Evolutionary conservation across 2,113 vertebrate genomes (phyloP).

Genomic region (Nothocercus julius): DNA sequence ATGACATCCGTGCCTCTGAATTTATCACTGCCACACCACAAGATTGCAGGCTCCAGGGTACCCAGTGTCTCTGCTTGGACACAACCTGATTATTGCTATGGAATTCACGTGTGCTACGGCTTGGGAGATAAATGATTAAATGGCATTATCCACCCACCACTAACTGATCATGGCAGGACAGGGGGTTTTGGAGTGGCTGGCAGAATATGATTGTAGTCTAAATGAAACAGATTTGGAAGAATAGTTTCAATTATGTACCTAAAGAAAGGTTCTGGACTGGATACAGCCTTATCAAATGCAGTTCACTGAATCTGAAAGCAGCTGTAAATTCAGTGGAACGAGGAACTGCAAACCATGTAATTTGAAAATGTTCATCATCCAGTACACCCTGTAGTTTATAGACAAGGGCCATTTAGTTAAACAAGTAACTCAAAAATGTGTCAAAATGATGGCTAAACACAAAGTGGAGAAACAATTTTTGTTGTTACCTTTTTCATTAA

Average conservation of each 20-base stretch:
- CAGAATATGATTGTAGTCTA: constrained; percentile 49
- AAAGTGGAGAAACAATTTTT: background rate
- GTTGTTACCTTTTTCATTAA: background rate
- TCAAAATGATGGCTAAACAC: constrained; percentile 1
- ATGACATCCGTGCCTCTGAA: constrained; percentile 29
- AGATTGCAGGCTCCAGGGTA: background rate
- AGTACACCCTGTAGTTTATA: constrained; percentile 53
- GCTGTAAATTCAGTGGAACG: constrained; percentile 71
- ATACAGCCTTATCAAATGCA: constrained; percentile 71
- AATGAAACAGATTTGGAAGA: constrained; percentile 73
- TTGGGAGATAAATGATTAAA: constrained; percentile 34
- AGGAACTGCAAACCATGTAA: constrained; percentile 72
- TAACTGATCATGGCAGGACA: constrained; percentile 16
- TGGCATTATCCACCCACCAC: constrained; percentile 5
- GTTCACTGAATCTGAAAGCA: constrained; percentile 73
- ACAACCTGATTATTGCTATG: background rate
- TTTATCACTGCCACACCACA: background rate
- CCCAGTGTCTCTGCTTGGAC: background rate
- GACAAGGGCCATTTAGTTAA: constrained; percentile 59
- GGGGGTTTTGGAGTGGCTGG: constrained; percentile 37
- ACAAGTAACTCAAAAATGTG: constrained; percentile 32
- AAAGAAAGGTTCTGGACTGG: constrained; percentile 69
- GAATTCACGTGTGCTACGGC: background rate
- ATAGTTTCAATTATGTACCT: constrained; percentile 75
- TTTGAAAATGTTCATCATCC: constrained; percentile 76